Evolutionary conservation across 2,888 invertebrate genomes (phyloP).

Genomic region (Heliconius hortense): DNA sequence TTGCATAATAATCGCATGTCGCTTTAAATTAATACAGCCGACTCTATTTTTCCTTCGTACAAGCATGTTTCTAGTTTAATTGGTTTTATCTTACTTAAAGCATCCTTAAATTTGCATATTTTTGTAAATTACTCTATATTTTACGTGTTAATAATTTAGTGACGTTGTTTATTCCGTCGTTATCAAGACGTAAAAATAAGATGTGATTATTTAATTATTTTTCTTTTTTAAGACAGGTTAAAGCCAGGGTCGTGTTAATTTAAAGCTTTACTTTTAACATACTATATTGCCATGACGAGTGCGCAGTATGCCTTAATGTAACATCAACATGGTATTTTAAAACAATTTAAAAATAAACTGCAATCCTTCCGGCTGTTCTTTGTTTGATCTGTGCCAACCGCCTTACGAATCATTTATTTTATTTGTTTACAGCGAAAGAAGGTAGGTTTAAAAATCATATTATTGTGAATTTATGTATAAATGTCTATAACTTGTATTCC

Average conservation of each 20-base stretch:
- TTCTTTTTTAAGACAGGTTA: not conserved
- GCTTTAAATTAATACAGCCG: conserved; percentile 16
- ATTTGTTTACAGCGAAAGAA: conserved; percentile 74
- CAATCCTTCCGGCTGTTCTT: conserved; percentile 44
- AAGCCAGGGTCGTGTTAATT: not conserved
- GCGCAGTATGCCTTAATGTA: conserved; percentile 33
- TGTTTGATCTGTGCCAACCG: conserved; percentile 48
- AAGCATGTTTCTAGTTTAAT: conserved; percentile 3
- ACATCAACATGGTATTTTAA: conserved; percentile 38
- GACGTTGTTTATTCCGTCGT: conserved; percentile 10
- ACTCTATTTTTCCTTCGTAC: conserved; percentile 12
- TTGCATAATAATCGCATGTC: conserved; percentile 5
- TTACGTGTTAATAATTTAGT: conserved; percentile 4
- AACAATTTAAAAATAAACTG: conserved; percentile 48
- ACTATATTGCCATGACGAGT: conserved; percentile 14
- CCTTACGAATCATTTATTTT: conserved; percentile 46
- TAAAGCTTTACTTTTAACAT: conserved; percentile 4
- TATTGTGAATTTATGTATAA: not conserved
- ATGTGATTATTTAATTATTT: conserved; percentile 1
- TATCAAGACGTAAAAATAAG: conserved; percentile 17
- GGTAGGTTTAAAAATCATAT: conserved; percentile 59
- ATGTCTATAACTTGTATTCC: not conserved
- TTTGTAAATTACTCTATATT: not conserved
- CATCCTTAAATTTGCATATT: not conserved
- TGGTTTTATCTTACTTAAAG: not conserved